Evolutionary conservation across 2,113 vertebrate genomes (phyloP).

Genomic region (Indicator maculatus): DNA sequence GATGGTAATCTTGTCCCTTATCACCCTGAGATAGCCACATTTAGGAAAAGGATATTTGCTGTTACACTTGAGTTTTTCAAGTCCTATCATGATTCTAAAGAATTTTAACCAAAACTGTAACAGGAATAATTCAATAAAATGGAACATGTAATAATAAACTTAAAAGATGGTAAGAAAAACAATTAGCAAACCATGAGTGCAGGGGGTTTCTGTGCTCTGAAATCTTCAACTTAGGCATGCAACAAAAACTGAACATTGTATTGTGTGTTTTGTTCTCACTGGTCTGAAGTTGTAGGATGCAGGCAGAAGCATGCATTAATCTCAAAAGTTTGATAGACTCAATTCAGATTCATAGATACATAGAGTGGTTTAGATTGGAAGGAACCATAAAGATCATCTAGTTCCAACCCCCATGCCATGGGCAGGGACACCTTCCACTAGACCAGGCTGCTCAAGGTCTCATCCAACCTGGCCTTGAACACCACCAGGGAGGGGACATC

Average conservation of each 20-base stretch:
- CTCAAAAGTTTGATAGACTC: neutral
- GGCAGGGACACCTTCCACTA: too few species aligned
- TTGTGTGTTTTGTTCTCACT: neutral
- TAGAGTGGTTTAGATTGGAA: too few species aligned
- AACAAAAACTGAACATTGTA: neutral
- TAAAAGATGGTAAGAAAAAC: neutral
- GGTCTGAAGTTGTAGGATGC: neutral
- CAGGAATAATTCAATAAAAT: neutral
- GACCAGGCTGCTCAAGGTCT: too few species aligned
- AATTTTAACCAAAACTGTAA: neutral
- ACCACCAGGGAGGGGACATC: too few species aligned
- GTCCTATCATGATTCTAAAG: neutral
- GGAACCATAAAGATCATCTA: too few species aligned
- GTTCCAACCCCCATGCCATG: too few species aligned
- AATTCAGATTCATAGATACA: neutral
- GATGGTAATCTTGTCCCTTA: neutral
- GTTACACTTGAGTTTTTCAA: neutral
- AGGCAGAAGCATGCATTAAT: neutral
- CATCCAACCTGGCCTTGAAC: too few species aligned
- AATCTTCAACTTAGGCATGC: neutral
- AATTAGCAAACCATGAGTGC: neutral
- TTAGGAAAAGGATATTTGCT: neutral
- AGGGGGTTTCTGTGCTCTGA: neutral
- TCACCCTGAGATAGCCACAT: neutral
- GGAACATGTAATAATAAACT: neutral